phyloP scores from a whole-genome alignment of 2,113 vertebrate genomes.

The Prochilodus magdalenae region DNA sequence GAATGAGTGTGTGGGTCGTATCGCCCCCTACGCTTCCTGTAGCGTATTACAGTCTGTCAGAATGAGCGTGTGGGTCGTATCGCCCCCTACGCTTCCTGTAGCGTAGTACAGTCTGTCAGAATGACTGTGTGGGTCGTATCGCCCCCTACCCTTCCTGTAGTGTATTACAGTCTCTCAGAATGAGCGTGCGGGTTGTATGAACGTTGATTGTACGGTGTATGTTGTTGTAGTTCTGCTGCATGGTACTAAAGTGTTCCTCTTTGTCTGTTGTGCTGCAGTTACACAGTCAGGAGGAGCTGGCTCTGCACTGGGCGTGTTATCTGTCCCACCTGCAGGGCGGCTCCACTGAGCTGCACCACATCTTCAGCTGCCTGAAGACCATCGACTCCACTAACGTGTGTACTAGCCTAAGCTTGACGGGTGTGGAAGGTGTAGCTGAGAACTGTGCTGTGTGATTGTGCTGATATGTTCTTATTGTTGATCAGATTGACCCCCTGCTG shows the following conservation, averaged over 20 bases:
- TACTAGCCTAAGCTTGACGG: neutral
- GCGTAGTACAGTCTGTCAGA: too few relatives aligned
- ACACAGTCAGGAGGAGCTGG: slow-evolving; percentile 70
- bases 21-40: too few relatives aligned
- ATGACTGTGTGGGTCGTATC: too few relatives aligned
- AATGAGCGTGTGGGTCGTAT: too few relatives aligned
- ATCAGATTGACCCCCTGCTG: slow-evolving; percentile 91
- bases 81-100: too few relatives aligned
- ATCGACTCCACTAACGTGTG: slow-evolving; percentile 87
- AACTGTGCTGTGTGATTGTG: too few relatives aligned
- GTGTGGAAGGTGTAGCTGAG: neutral
- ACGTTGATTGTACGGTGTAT: too few relatives aligned
- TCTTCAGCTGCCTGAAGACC: slow-evolving; percentile 88
- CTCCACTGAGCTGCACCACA: slow-evolving; percentile 81
- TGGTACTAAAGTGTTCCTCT: too few relatives aligned
- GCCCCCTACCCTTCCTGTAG: too few relatives aligned
- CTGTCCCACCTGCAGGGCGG: slow-evolving; percentile 80
- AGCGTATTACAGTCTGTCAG: too few relatives aligned
- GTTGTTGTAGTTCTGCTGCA: too few relatives aligned
- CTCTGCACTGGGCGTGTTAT: slow-evolving; percentile 81
- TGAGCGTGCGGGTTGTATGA: neutral
- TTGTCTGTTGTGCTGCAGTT: slow-evolving; percentile 62
- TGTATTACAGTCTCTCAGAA: neutral
- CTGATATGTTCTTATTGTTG: neutral
- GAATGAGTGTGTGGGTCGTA: too few relatives aligned